A percentile compares a stretch with the other conserved stretches of the same genome.
These are phyloP conservation scores for Thera britannica DNA, from an alignment of 2,888 invertebrate species.

Conservation along the genomic window DNA sequence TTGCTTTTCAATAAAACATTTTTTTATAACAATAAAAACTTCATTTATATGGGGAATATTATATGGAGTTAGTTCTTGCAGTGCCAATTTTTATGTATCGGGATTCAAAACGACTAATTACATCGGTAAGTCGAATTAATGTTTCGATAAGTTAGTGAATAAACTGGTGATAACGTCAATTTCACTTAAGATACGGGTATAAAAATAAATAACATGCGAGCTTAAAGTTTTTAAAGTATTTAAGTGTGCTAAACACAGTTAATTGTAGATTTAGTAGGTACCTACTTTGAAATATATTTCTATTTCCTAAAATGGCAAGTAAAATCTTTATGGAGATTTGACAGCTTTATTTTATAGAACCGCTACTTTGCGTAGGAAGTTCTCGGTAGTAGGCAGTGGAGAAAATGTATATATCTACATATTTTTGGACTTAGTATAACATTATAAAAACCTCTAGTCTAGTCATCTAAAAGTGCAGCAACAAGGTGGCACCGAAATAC, in stretches of 20 bases:
- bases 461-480: constrained; percentile 30
- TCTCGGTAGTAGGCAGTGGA: constrained; percentile 27
- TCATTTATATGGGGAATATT: too few species aligned
- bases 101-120: constrained; percentile 65
- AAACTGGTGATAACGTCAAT: constrained; percentile 38
- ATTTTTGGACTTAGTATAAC: constrained; percentile 25
- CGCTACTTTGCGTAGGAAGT: constrained; percentile 25
- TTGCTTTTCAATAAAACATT: background rate
- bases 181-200: constrained; percentile 29
- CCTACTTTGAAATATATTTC: constrained; percentile 1
- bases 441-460: constrained; percentile 32
- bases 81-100: constrained; percentile 72
- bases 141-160: constrained; percentile 48
- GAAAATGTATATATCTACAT: constrained; percentile 14
- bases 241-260: background rate
- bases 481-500: constrained; percentile 39
- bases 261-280: background rate
- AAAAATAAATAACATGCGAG: background rate
- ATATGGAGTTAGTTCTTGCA: too few species aligned
- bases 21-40: constrained; percentile 1
- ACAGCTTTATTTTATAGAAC: constrained; percentile 20
- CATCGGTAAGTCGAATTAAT: constrained; percentile 56
- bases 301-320: constrained; percentile 13
- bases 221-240: background rate
- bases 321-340: constrained; percentile 15